Evolutionary conservation across 2,888 invertebrate genomes (phyloP).

Genomic region (Cryptocephalus primarius): DNA sequence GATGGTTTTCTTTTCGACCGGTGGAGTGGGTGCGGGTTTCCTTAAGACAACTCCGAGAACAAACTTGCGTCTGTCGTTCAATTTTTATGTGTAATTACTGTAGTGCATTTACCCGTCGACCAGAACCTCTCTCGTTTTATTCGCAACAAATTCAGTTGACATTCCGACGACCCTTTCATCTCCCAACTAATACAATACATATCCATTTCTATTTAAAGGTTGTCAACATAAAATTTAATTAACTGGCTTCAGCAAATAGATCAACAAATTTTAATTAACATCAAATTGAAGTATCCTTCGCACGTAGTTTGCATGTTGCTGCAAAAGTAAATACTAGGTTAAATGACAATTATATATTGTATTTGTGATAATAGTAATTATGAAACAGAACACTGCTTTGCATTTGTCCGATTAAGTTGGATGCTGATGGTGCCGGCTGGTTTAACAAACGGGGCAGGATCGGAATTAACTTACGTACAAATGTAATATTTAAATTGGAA

Average conservation of each 20-base stretch:
- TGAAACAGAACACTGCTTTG: slow-evolving; percentile 7
- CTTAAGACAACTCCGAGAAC: no score
- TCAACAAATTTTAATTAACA: slow-evolving; percentile 19
- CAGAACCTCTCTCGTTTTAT: no score
- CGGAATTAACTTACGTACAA: background rate
- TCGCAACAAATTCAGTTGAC: no score
- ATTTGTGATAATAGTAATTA: slow-evolving; percentile 15
- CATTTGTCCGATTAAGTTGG: slow-evolving; percentile 14
- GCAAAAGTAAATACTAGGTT: slow-evolving; percentile 16
- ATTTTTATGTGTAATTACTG: no score
- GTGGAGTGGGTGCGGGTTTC: no score
- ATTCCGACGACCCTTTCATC: no score
- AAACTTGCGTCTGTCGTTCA: no score
- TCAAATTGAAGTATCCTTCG: slow-evolving; percentile 17
- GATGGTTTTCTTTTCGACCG: no score
- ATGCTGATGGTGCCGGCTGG: background rate
- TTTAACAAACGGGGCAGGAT: background rate
- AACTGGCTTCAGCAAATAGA: slow-evolving; percentile 16
- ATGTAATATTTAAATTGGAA: background rate
- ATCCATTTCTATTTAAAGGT: slow-evolving; percentile 11
- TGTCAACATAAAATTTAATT: slow-evolving; percentile 19
- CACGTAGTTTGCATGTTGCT: slow-evolving; percentile 14
- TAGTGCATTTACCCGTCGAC: no score
- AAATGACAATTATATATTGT: slow-evolving; percentile 18
- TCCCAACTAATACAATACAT: no score